A percentile compares a stretch with the other conserved stretches of the same genome.
Conservation (phyloP, 92 coral and sea anemone species). For the Scolanthus callimorphus region DNA sequence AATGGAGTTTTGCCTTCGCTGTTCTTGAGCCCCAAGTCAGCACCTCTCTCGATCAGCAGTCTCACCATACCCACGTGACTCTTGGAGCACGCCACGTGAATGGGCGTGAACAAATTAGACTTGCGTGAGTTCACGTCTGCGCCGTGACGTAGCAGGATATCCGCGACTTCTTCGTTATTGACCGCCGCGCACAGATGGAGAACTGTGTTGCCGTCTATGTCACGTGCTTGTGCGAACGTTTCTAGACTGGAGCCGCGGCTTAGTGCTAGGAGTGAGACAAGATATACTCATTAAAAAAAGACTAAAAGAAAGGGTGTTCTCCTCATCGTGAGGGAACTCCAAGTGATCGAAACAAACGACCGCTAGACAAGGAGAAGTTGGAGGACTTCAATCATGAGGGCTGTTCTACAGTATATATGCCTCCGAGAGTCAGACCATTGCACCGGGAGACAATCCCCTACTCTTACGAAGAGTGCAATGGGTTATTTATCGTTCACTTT, state of each 20-base stretch:
- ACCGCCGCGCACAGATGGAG: constrained; percentile 53
- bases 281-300: no score
- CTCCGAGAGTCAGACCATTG: no score
- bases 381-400: no score
- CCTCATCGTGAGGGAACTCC: no score
- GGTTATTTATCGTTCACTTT: no score
- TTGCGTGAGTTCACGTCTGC: constrained; percentile 33
- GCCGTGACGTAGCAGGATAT: constrained; percentile 43
- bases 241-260: constrained; percentile 3
- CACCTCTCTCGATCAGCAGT: constrained; percentile 45
- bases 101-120: constrained; percentile 27
- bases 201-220: constrained; percentile 45
- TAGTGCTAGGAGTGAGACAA: no score
- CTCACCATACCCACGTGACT: constrained; percentile 46
- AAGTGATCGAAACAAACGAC: no score
- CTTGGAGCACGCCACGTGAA: constrained; percentile 53
- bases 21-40: constrained; percentile 41
- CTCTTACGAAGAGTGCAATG: no score
- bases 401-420: no score
- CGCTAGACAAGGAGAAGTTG: no score
- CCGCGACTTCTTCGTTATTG: constrained; percentile 21
- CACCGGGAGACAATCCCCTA: no score
- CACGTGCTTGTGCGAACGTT: constrained; percentile 8
- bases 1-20: constrained; percentile 57
- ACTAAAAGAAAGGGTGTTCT: no score